Conservation (phyloP, 2,888 invertebrate genomes). For the Lasioglossum malachurum region DNA sequence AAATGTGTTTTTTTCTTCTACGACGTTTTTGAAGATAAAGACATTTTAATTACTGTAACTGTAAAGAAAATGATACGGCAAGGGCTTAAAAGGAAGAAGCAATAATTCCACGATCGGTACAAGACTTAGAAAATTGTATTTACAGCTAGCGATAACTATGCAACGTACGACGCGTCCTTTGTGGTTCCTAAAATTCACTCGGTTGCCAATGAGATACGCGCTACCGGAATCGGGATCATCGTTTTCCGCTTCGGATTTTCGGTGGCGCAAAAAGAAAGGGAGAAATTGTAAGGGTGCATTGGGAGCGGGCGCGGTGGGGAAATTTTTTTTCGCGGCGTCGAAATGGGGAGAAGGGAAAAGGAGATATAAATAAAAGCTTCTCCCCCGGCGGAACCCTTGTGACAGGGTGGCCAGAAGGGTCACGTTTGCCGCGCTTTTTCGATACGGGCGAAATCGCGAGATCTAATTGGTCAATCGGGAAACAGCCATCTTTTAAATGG, state of each 20-base stretch:
- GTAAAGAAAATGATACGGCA: too few relatives aligned
- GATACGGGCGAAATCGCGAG: constrained; percentile 70
- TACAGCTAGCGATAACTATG: background rate
- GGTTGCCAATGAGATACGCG: constrained; percentile 17
- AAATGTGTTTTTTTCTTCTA: too few relatives aligned
- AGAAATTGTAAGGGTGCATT: constrained; percentile 31
- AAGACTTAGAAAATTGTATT: background rate
- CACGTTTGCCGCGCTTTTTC: constrained; percentile 78
- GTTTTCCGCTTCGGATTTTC: constrained; percentile 61
- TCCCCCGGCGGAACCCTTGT: constrained; percentile 48
- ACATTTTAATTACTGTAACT: too few relatives aligned
- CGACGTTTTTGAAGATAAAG: too few relatives aligned
- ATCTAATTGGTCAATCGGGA: constrained; percentile 78
- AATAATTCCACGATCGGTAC: background rate
- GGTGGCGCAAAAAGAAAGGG: constrained; percentile 46
- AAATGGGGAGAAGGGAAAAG: constrained; percentile 49
- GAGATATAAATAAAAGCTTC: constrained; percentile 72
- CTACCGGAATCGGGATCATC: constrained; percentile 56
- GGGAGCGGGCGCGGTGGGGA: constrained; percentile 31
- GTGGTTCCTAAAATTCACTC: background rate
- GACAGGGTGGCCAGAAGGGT: constrained; percentile 59
- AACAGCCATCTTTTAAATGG: constrained; percentile 82
- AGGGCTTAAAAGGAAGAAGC: too few relatives aligned
- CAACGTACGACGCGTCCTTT: background rate
- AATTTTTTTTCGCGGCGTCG: constrained; percentile 41